These are phyloP conservation scores for Resseliella maxima DNA, from an alignment of 2,888 invertebrate species.

Conservation along the genomic window DNA sequence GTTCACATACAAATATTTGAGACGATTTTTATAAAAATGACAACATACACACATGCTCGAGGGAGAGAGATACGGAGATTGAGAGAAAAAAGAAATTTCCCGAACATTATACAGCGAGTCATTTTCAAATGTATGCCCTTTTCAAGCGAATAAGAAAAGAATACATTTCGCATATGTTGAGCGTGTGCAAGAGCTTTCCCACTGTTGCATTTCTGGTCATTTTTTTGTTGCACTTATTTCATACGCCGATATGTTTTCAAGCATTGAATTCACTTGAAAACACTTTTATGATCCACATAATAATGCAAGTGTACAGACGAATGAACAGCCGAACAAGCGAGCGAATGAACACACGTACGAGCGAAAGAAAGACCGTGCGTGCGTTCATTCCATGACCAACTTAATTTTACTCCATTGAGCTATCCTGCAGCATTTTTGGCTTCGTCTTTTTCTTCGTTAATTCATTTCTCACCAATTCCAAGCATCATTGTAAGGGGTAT, in stretches of 20 bases:
- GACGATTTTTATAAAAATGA: constrained; percentile 22
- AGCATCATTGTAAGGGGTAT: not conserved
- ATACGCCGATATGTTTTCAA: constrained; percentile 23
- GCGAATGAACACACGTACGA: too few species aligned
- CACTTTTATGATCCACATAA: constrained; percentile 16
- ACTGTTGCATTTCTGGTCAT: not conserved
- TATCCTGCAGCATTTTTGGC: constrained; percentile 31
- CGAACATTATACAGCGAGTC: not conserved
- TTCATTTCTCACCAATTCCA: not conserved
- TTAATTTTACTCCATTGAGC: constrained; percentile 36
- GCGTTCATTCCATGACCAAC: not conserved
- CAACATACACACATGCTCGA: not conserved
- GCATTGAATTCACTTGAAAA: constrained; percentile 6
- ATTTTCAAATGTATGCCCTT: not conserved
- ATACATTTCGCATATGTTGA: too few species aligned
- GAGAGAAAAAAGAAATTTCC: not conserved
- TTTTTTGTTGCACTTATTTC: constrained; percentile 13
- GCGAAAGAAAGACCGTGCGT: too few species aligned
- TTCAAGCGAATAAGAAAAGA: too few species aligned
- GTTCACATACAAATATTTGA: constrained; percentile 39
- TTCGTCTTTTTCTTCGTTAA: not conserved
- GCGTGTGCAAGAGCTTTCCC: too few species aligned
- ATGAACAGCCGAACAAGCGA: too few species aligned
- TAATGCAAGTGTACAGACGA: not conserved
- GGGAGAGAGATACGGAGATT: not conserved